Percentiles rank a stretch among this genome's conserved stretches.
phyloP scores from a whole-genome alignment of 2,888 invertebrate genomes.

The Serrognathus titanus region DNA sequence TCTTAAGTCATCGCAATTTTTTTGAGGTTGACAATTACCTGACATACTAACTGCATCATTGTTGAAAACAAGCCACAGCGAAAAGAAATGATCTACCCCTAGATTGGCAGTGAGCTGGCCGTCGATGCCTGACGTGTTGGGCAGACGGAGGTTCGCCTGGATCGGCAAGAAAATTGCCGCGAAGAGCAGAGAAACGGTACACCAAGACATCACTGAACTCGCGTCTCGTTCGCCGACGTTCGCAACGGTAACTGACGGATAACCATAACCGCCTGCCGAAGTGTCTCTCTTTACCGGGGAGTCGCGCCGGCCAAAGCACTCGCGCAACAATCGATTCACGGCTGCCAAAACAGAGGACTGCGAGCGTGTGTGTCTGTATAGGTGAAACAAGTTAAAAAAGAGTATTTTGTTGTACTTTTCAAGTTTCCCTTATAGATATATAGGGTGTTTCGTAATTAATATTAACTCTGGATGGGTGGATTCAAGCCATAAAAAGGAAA shows the following conservation, averaged over 20 bases:
- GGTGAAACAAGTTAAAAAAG: too few relatives aligned
- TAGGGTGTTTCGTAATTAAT: too few relatives aligned
- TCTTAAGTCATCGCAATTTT: too few relatives aligned
- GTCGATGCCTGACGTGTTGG: constrained; percentile 52
- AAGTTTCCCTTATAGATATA: too few relatives aligned
- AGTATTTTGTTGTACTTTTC: too few relatives aligned
- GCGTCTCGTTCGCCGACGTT: constrained; percentile 22
- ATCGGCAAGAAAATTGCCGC: constrained; percentile 9
- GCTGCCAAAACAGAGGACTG: constrained; percentile 15
- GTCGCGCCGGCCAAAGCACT: constrained; percentile 26
- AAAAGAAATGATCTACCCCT: constrained; percentile 53
- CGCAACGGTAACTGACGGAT: constrained; percentile 24
- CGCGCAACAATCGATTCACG: constrained; percentile 32
- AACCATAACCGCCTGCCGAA: constrained; percentile 22
- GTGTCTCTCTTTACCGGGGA: constrained; percentile 24
- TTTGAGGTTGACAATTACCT: constrained; percentile 34
- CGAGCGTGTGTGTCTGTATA: background rate
- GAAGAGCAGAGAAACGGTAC: constrained; percentile 11
- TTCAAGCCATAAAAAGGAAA: too few relatives aligned
- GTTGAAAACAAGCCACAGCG: constrained; percentile 54
- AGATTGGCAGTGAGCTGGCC: constrained; percentile 51
- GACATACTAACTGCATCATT: constrained; percentile 50
- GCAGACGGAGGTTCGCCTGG: constrained; percentile 38
- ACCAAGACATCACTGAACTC: constrained; percentile 21
- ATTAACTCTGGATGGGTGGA: too few relatives aligned